Base-by-base conservation (phyloP, 2,113 vertebrate species). In the Cichladusa arquata region DNA sequence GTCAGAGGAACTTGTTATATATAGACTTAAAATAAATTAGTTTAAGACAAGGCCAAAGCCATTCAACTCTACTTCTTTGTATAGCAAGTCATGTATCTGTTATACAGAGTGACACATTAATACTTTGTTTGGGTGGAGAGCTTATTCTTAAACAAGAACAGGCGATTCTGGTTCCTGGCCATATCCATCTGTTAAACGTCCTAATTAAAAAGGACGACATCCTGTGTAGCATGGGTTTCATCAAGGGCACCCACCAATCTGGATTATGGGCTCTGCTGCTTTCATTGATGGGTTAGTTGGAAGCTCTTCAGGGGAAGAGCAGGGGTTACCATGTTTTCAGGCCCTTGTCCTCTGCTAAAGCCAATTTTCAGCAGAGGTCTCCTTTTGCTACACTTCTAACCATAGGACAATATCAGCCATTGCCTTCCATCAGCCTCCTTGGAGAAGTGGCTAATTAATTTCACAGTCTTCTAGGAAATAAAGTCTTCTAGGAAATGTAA, bases 1-100 rank as follows among this genome's bases (percentile, higher is more conserved):
- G 96, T 96, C 96, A 97, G 96, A 89, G 94, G 76, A 95, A 96
- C 96, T 94, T 97, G 96, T 96, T 97, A 96, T 96, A 97, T 97
- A 97, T 94, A 96, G 95, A 91, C 86, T 83, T 93, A 93, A 95
- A 96, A 96, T 96, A 96, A 97, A 97, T 97, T 93, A 97, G 90
- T 69, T 95, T 1, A 18, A 96, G 96, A 85, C 88, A 88, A 90
- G 81, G 81, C 92, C 90, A 93, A 95, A 96, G 71, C 83, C 61
- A 79, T 97, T 97, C 24, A 34, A 17, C 88, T 96, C 31, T 79
- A 67, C 90, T 92, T 92, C 88, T 95, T 86, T 96, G 81, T 82
- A 44, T 50, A 91, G 57, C 60, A 66, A 95, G 65, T 85, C 69
- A 69, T 91, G 85, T 95, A 94, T 96, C 95, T 97, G 91, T 96